Percentiles rank a stretch among this genome's conserved stretches.
These are phyloP conservation scores for Bombus impatiens DNA, from an alignment of 1,140 invertebrate genomes.

Conservation along the genomic window DNA sequence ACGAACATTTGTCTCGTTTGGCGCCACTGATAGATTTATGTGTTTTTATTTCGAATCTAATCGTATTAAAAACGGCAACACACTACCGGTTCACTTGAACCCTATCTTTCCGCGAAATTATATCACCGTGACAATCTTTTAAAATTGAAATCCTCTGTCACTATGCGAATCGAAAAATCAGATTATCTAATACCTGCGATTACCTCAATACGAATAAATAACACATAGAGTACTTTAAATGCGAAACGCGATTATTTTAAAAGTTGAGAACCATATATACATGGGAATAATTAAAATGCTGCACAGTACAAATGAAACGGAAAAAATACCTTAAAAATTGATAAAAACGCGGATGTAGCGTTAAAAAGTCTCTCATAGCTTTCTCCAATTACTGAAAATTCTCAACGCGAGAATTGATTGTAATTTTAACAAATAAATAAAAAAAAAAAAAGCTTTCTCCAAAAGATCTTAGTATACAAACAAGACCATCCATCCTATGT, in stretches of 20 bases:
- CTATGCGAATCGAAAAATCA: not conserved
- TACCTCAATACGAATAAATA: not conserved
- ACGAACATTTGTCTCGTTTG: not conserved
- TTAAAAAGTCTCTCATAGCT: not conserved
- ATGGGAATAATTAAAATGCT: not conserved
- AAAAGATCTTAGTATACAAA: not conserved
- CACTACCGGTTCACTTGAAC: not conserved
- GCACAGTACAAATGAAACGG: too few species aligned
- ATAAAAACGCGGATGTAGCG: not conserved
- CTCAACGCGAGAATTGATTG: too few species aligned
- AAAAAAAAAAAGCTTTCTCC: not conserved
- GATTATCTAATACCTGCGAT: not conserved
- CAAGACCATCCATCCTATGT: not conserved
- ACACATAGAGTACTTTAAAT: too few species aligned
- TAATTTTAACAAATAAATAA: too few species aligned
- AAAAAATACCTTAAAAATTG: not conserved
- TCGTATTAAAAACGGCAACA: not conserved
- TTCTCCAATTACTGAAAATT: not conserved
- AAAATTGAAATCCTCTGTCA: not conserved
- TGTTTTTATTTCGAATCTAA: not conserved
- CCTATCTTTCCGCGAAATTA: not conserved
- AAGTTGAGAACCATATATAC: not conserved
- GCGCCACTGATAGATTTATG: not conserved
- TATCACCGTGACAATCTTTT: not conserved
- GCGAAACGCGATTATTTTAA: not conserved